Conservation (phyloP, 2,888 invertebrate species). For the Aelia acuminata region DNA sequence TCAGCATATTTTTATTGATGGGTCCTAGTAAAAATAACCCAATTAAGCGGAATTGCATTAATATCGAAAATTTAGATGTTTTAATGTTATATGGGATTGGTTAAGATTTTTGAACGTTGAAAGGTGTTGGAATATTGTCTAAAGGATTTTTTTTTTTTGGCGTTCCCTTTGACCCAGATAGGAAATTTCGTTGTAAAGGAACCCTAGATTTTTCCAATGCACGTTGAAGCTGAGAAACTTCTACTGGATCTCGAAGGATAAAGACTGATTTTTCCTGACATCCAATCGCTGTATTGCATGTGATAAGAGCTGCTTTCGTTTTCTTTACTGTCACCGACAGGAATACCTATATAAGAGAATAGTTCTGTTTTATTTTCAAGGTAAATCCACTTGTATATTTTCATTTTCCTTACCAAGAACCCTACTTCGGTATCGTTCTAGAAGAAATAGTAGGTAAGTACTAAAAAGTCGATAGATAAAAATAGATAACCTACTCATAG, state of each 20-base stretch:
- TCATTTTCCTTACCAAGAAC: neutral
- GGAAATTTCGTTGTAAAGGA: neutral
- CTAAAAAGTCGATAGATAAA: too few relatives aligned
- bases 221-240: neutral
- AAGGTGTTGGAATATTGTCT: neutral
- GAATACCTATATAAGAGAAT: neutral
- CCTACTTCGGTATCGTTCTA: neutral
- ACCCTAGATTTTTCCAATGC: neutral
- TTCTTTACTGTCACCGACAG: neutral
- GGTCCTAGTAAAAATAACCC: too few relatives aligned
- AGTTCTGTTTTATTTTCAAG: neutral
- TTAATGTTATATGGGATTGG: too few relatives aligned
- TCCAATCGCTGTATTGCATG: neutral
- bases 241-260: neutral
- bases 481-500: too few relatives aligned
- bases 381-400: neutral
- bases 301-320: constrained; percentile 1
- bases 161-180: neutral
- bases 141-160: neutral
- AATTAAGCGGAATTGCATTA: too few relatives aligned
- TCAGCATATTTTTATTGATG: too few relatives aligned
- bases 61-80: too few relatives aligned
- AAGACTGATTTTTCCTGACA: constrained; percentile 4
- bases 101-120: too few relatives aligned
- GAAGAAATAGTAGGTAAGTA: too few relatives aligned